Evolutionary conservation across 2,113 vertebrate species (phyloP).

Genomic region (Trichomycterus rosablanca): DNA sequence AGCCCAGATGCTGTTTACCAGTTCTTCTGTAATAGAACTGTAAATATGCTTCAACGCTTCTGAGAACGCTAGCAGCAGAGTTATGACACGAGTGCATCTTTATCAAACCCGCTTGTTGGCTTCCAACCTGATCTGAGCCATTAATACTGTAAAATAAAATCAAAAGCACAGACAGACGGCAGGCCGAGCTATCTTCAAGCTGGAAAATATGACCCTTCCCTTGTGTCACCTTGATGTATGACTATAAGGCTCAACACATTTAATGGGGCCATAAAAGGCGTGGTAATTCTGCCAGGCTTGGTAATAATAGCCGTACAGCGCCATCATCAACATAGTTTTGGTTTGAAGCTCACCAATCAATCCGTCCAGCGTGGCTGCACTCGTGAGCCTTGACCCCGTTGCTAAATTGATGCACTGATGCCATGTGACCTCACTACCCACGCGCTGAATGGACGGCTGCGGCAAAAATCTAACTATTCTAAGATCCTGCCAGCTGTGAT

Average conservation of each 20-base stretch:
- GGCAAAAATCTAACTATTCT: not conserved
- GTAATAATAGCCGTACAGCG: constrained; percentile 43
- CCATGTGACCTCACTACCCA: constrained; percentile 24
- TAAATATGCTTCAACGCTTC: constrained; percentile 36
- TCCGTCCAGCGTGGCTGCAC: constrained; percentile 22
- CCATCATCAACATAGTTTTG: constrained; percentile 44
- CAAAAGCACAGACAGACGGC: constrained; percentile 16
- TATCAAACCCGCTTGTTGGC: no score
- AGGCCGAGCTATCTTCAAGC: constrained; percentile 5
- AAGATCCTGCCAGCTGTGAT: not conserved
- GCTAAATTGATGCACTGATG: constrained; percentile 29
- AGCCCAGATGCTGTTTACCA: constrained; percentile 23
- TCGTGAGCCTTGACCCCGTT: constrained; percentile 29
- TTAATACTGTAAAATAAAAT: not conserved
- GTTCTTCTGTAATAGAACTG: constrained; percentile 12
- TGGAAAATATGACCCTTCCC: constrained; percentile 28
- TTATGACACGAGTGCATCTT: no score
- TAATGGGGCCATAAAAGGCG: constrained; percentile 38
- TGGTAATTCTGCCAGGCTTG: constrained; percentile 34
- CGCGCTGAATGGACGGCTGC: constrained; percentile 1
- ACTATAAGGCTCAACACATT: constrained; percentile 31
- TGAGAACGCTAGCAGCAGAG: no score
- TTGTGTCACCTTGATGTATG: constrained; percentile 38
- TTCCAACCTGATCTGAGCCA: constrained; percentile 7
- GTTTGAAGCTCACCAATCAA: constrained; percentile 37